Evolutionary conservation across 2,797 vertebrate species (phyloP), one percentile per base, ranked within the genome.

Genomic region (Channallabes apus): DNA sequence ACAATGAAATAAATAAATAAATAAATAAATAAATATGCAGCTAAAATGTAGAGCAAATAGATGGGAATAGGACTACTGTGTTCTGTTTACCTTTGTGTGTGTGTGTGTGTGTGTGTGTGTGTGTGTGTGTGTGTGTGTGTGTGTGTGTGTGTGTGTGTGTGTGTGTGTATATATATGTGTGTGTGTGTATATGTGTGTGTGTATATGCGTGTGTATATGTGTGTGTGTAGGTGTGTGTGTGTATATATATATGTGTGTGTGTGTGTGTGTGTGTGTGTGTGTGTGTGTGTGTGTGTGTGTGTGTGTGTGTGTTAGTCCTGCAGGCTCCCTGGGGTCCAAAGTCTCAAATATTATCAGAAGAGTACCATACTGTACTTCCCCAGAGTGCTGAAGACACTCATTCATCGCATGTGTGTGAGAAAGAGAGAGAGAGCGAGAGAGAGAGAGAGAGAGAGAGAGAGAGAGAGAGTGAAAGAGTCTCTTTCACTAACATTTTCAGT

Each of bases 321-420:
- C 75, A 92, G 90, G 93, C 91, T 88, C 89, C 85, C 82, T 72
- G 83, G 84, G 85, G 71, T 82, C 38, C 90, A 92, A 93, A 89
- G 91, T 90, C 92, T 94, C 86, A 89, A 94, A 93, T 91, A 91
- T 86, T 90, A 92, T 91, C 92, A 92, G 93, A 93, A 93, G 92
- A 84, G 91, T 92, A 94, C 93, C 92, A 94, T 95, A 93, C 93
- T 94, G 93, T 90, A 92, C 93, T 93, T 95, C 93, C 93, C 93
- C 88, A 32, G 87, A 89, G 79, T 85, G 87, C 91, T 94, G 89
- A 95, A 95, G 93, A 93, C 93, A 82, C 77, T 91, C 92, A 94
- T 94, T 95, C 93, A 95, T 84, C 58, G 64, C 2, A 8, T 82
- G 59, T 85, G 80, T 73, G 73, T 85, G 72, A 65, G 41, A 46